Evolutionary conservation across 2,888 invertebrate genomes (phyloP), one percentile per base, ranked within the genome.

Genomic region (Sesia apiformis): DNA sequence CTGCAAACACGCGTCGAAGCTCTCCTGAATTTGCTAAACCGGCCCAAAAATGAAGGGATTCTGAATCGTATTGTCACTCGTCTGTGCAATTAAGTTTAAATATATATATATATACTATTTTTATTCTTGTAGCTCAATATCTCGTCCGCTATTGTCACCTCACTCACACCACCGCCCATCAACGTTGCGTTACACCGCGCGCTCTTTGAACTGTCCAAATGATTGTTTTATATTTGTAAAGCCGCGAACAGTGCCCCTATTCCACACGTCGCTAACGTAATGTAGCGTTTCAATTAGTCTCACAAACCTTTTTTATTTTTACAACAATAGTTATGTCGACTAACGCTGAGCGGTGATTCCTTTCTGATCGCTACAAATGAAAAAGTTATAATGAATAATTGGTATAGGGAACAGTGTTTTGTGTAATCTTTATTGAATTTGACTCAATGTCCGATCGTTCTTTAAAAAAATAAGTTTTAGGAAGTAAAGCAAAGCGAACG

Each of bases 191-290:
- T 84, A 77, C 77, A 74, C 73, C 75, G 74, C 80, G 69, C 72
- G 75, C 81, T 83, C 84, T 87, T 87, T 85, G 83, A 82, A 78
- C 81, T 79, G 81, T 86, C 84, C 78, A 83, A 87, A 85, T 84
- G 81, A 87, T 88, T 88, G 88, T 88, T 88, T 88, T 88, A 88
- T 85, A 88, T 86, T 85, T 85, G 81, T 82, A 82, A 79, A 83
- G 83, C 79, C 72, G 66, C 69, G 77, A 76, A 73, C 77, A 78
- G 80, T 79, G 81, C 84, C 83, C 78, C 82, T 81, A 81, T 82
- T 76, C 71, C 65, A 63, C 65, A 57, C 65, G 40, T 62, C 53
- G 70, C 74, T 84, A 82, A 80, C 83, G 83, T 81, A 84, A 86
- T 79, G 75, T 79, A 79, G 76, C 81, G 76, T 81, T 84, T 84